A percentile compares a stretch with the other conserved stretches of the same genome.
Conservation (phyloP, 2,797 vertebrate species). For the Lagocephalus sceleratus region DNA sequence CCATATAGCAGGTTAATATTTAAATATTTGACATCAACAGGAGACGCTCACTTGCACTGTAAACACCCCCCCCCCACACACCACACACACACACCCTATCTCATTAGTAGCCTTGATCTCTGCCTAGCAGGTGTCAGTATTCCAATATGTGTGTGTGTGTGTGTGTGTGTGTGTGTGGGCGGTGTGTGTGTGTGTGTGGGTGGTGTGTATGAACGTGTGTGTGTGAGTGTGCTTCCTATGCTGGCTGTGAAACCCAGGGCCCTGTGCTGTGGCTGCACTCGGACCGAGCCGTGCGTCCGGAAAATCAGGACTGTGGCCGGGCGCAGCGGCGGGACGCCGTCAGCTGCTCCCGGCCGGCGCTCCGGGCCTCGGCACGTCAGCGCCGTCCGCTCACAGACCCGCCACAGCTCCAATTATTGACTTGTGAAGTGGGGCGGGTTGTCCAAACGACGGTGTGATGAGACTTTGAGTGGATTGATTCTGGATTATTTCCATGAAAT, state of each 20-base stretch:
- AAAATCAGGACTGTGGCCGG: conserved; percentile 49
- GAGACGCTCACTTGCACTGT: not conserved
- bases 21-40: no score
- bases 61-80: not conserved
- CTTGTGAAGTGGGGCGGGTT: conserved; percentile 7
- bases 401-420: conserved; percentile 12
- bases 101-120: conserved; percentile 75
- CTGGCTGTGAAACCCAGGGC: conserved; percentile 45
- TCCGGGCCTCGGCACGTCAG: conserved; percentile 23
- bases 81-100: conserved; percentile 38
- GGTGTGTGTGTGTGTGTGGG: conserved; percentile 11
- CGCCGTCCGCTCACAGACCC: conserved; percentile 18
- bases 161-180: conserved; percentile 8
- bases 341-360: conserved; percentile 47
- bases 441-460: not conserved
- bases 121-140: conserved; percentile 71
- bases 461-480: no score
- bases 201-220: conserved; percentile 8
- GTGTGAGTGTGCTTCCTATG: conserved; percentile 24
- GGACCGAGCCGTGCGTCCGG: conserved; percentile 42
- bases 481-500: no score
- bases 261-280: conserved; percentile 43
- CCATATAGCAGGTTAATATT: no score
- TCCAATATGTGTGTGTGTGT: conserved; percentile 36
- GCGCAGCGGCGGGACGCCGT: conserved; percentile 54